phyloP scores from a whole-genome alignment of 2,113 vertebrate species.

The Thomomys bottae region DNA sequence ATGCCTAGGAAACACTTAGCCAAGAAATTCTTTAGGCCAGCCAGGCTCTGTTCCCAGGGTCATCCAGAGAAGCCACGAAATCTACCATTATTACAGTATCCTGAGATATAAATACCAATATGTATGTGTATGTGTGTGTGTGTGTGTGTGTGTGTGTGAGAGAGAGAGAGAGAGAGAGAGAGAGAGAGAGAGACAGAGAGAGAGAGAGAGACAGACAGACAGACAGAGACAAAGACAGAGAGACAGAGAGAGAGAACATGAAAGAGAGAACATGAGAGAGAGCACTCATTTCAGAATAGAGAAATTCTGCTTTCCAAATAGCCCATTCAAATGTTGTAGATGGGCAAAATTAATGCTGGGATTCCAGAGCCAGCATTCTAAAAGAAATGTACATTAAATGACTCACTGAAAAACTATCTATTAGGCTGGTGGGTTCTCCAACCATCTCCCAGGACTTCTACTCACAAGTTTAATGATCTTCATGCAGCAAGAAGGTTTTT shows the following conservation, averaged over 20 bases:
- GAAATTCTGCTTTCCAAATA: background rate
- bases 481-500: background rate
- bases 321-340: background rate
- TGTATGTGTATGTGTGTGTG: background rate
- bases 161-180: too few species aligned
- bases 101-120: background rate
- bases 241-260: too few species aligned
- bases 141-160: background rate
- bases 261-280: too few species aligned
- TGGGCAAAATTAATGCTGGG: background rate
- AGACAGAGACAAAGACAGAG: too few species aligned
- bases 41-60: background rate
- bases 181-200: too few species aligned
- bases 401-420: background rate
- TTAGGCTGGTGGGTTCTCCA: background rate
- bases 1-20: fast-evolving
- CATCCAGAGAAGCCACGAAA: background rate
- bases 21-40: background rate
- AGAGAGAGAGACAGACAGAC: too few species aligned
- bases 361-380: background rate
- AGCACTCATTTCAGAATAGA: background rate
- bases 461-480: background rate
- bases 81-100: background rate
- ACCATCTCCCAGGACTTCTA: background rate
- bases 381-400: background rate